Base-by-base conservation (phyloP, 2,797 vertebrate species). In the Poeciliopsis paucimaculata region DNA sequence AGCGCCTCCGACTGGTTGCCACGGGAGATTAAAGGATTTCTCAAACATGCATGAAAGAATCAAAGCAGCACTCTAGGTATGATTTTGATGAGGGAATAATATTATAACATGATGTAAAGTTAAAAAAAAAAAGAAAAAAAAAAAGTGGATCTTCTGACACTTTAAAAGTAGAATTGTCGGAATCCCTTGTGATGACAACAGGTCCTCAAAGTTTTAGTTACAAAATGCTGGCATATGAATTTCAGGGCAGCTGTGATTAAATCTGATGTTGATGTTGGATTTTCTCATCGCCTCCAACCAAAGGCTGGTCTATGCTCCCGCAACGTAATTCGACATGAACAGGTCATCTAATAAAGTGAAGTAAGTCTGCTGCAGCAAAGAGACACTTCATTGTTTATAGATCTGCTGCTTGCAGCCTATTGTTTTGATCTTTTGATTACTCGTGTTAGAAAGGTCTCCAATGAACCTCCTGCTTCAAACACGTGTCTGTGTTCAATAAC, bases 341-440 rank as follows among this genome's bases (percentile, higher is more conserved):
- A 11, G 20, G 23, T 8, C 10, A 60, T 71, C 73, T 45, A 70
- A 72, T 51, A 45, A 55, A 36, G 41, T 20, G 34, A 43, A 43
- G 64, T 43, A n/a, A 43, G 23, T 70, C n/a, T 7, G n/a, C 43
- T 39, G 41, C 70, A 78, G 70, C 81, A 49, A 11, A 62, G 43
- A 81, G 46, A n/a, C 18, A 64, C 73, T 84, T 79, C 13, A 77
- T 83, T 76, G 85, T 86, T 72, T 41, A 78, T 71, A 23, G 77
- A 83, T 86, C 79, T 84, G 20, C 43, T 12, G 9, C 26, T 13
- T 43, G 41, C 57, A 55, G 53, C 53, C 26, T 6, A 57, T 66
- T 76, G 79, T n/a, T 46, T 55, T 62, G 26, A 31, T 53, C 71
- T 62, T 68, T 87, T 78, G 36, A 62, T 57, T 83, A 60, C 57